Evolutionary conservation across 2,113 vertebrate genomes (phyloP).

Genomic region (Chionomys nivalis): DNA sequence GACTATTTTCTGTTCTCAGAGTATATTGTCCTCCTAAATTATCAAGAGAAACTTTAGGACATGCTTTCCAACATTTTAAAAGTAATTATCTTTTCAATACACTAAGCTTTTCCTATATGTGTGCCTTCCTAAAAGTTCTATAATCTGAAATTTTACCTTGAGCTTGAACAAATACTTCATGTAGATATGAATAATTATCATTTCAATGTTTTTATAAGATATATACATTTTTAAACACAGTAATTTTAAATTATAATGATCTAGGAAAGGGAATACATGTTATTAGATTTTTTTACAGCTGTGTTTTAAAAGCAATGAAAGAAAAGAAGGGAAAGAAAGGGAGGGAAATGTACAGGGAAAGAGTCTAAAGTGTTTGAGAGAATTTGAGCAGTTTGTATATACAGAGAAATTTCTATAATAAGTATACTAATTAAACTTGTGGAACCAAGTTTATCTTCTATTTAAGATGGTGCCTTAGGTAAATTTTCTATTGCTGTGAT

Average conservation of each 20-base stretch:
- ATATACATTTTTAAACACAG: background rate
- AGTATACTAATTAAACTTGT: background rate
- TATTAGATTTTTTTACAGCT: background rate
- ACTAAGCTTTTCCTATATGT: background rate
- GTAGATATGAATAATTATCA: background rate
- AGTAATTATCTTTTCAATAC: background rate
- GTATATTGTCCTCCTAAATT: constrained; percentile 38
- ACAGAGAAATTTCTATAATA: background rate
- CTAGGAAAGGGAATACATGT: background rate
- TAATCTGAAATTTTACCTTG: background rate
- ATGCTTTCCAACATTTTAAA: background rate
- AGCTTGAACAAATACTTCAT: background rate
- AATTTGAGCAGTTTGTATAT: background rate
- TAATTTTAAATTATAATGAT: constrained; percentile 10
- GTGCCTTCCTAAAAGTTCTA: background rate
- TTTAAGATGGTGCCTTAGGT: background rate
- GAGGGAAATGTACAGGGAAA: background rate
- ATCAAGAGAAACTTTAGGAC: background rate
- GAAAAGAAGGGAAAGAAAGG: background rate
- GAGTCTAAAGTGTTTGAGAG: background rate
- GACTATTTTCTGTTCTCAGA: constrained; percentile 26
- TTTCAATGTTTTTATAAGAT: background rate
- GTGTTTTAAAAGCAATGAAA: background rate
- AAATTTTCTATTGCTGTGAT: background rate
- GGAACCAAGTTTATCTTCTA: background rate